A percentile compares a stretch with the other conserved stretches of the same genome.
Evolutionary conservation across 2,888 invertebrate species (phyloP).

Genomic region (Thymelicus lineola): DNA sequence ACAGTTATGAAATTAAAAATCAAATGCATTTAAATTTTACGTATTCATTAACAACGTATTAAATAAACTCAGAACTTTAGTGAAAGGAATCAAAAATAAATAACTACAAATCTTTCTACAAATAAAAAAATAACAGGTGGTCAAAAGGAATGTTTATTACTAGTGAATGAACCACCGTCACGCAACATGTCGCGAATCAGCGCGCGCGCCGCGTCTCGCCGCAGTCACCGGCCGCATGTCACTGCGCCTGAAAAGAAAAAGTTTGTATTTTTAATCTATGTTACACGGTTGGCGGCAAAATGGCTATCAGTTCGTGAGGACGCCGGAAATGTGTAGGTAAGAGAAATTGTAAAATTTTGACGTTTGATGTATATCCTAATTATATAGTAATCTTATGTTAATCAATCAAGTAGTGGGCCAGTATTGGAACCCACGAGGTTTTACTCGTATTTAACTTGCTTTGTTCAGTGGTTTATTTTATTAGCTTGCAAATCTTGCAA

Average conservation of each 20-base stretch:
- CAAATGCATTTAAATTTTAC: too few relatives aligned
- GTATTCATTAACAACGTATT: too few relatives aligned
- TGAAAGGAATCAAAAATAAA: too few relatives aligned
- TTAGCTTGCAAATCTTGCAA: too few relatives aligned
- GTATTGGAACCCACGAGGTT: too few relatives aligned
- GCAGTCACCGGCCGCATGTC: conserved; percentile 55
- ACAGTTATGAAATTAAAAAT: too few relatives aligned
- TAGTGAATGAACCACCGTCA: conserved; percentile 41
- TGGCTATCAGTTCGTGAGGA: neutral
- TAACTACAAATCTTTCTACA: neutral
- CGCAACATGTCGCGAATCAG: conserved; percentile 41
- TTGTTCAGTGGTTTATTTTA: too few relatives aligned
- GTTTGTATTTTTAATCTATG: conserved; percentile 37
- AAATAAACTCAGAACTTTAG: too few relatives aligned
- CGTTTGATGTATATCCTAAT: too few relatives aligned
- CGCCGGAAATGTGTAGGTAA: conserved; percentile 8
- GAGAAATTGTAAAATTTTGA: too few relatives aligned
- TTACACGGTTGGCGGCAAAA: conserved; percentile 16
- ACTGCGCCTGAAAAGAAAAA: conserved; percentile 58
- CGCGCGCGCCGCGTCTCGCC: conserved; percentile 53
- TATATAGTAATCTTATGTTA: neutral
- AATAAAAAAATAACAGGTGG: conserved; percentile 8
- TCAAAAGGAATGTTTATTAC: conserved; percentile 26
- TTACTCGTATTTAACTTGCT: too few relatives aligned
- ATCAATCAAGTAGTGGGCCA: too few relatives aligned